Evolutionary conservation across 2,113 vertebrate genomes (phyloP), one percentile per base, ranked within the genome.

Genomic region (Chrysemys picta): DNA sequence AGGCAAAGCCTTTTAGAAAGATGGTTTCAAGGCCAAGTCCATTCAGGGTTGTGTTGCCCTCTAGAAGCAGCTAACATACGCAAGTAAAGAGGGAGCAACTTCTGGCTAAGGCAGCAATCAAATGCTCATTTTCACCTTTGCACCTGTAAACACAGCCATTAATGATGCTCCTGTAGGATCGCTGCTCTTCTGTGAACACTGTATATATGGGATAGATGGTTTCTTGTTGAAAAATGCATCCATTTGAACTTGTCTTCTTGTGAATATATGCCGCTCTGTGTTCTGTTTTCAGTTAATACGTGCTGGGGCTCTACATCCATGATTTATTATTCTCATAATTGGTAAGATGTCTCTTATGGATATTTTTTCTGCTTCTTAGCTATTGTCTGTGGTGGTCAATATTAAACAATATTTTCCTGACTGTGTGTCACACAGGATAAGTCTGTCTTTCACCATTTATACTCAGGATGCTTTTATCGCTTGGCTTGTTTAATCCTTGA

Each of bases 311-410:
- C 89, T 95, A 85, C 94, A 89, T 94, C 90, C 96, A 84, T 96
- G 96, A 97, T 97, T 97, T 98, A 97, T 95, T 91, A 95, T 98
- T 98, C 97, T 96, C 98, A 98, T 98, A 98, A 98, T 97, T 94
- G 27, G 95, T 98, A 97, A 97, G 98, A 96, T 5, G 96, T 98
- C 97, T 97, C 97, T 95, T 97, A 97, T 96, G 95, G 94, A 94
- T 92, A 95, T 93, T 35, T 80, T 95, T 97, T 92, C 86, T 94
- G 93, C 91, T 89, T 93, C 94, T 97, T 95, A 95, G 96, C 91
- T 96, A 78, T 97, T 95, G 93, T 95, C 94, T 98, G 94, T 16
- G 3, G 98, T 95, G 98, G 97, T 97, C 97, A 95, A 89, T 96
- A 98, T 98, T 97, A 96, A 97, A 97, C 94, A 96, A 90, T 96